Percentiles rank a stretch among this genome's conserved stretches.
These are phyloP conservation scores for Autographa pulchrina DNA, from an alignment of 2,888 invertebrate genomes.

Conservation along the genomic window DNA sequence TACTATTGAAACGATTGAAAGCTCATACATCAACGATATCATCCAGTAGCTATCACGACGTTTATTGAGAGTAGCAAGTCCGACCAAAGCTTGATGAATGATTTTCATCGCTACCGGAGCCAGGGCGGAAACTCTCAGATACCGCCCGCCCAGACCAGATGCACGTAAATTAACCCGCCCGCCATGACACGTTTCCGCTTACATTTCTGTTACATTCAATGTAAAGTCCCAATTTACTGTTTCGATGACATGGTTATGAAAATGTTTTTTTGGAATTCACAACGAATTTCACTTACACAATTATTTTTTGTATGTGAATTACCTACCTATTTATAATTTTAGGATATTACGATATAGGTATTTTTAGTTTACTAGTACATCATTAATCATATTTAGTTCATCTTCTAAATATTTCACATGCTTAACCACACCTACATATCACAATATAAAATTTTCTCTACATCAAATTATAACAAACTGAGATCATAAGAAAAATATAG, in stretches of 20 bases:
- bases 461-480: background rate
- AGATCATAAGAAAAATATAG: background rate
- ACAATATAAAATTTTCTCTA: background rate
- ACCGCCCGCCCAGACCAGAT: constrained; percentile 77
- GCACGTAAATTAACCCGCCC: constrained; percentile 79
- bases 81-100: constrained; percentile 84
- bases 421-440: too few relatives aligned
- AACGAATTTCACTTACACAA: too few relatives aligned
- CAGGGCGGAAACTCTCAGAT: constrained; percentile 80
- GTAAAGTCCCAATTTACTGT: constrained; percentile 56
- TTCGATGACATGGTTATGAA: constrained; percentile 51
- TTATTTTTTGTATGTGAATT: too few relatives aligned
- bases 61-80: constrained; percentile 76
- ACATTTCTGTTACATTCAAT: constrained; percentile 69
- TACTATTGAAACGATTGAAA: constrained; percentile 27
- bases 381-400: too few relatives aligned
- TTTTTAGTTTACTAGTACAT: background rate
- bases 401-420: too few relatives aligned
- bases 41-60: constrained; percentile 51
- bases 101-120: constrained; percentile 79
- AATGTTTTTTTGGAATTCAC: constrained; percentile 34
- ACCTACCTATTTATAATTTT: too few relatives aligned
- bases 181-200: constrained; percentile 76
- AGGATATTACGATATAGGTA: too few relatives aligned
- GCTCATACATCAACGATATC: constrained; percentile 35